These are phyloP conservation scores for Natrix natrix DNA, from an alignment of 2,797 vertebrate species.

Conservation along the genomic window DNA sequence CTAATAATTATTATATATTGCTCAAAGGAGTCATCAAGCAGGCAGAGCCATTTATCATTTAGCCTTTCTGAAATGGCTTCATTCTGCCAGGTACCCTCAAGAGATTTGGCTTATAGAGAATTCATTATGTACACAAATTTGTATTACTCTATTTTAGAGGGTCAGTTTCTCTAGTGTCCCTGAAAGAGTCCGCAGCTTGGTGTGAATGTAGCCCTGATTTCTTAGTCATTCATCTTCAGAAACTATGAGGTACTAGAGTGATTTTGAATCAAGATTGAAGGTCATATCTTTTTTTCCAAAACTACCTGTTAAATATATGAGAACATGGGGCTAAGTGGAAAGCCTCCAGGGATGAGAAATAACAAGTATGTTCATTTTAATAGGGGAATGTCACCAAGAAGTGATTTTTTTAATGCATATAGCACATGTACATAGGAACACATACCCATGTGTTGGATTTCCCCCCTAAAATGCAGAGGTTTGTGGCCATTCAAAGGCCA, in stretches of 20 bases:
- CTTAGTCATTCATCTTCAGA: constrained; percentile 7
- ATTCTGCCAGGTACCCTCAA: neutral
- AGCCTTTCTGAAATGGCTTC: constrained; percentile 37
- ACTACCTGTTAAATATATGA: neutral
- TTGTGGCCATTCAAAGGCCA: neutral
- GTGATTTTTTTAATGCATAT: neutral
- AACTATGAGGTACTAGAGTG: neutral
- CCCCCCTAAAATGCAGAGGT: neutral
- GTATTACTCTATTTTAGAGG: constrained; percentile 2
- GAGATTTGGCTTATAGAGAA: neutral
- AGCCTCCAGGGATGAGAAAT: neutral
- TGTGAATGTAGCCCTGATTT: neutral
- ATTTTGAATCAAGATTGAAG: neutral
- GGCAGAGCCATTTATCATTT: constrained; percentile 23
- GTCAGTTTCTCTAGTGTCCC: neutral
- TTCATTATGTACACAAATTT: constrained; percentile 1
- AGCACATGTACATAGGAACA: neutral
- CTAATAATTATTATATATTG: constrained; percentile 51
- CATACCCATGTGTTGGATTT: neutral
- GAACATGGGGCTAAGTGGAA: neutral
- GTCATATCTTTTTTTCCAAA: neutral
- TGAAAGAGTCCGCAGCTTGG: neutral
- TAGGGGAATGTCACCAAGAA: neutral
- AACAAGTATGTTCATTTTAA: neutral
- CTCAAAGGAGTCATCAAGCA: constrained; percentile 29